These are phyloP conservation scores for Vidua macroura DNA, from an alignment of 2,113 vertebrate genomes.

Conservation along the genomic window DNA sequence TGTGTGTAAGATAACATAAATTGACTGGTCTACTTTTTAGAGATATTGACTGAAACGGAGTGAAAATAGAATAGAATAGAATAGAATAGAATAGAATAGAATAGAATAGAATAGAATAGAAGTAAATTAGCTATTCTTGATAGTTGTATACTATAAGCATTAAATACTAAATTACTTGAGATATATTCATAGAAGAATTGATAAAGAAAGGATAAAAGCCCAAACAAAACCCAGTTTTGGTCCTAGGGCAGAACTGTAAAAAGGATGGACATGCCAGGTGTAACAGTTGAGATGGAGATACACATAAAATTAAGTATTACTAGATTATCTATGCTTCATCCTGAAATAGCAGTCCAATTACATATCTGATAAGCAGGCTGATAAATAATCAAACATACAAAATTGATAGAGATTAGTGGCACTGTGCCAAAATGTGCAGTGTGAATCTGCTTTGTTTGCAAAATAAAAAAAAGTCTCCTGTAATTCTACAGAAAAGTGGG, in stretches of 20 bases:
- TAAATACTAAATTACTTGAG: background rate
- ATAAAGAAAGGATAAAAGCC: background rate
- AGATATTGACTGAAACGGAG: background rate
- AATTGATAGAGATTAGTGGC: background rate
- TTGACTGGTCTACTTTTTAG: background rate
- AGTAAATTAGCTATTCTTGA: background rate
- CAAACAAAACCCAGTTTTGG: background rate
- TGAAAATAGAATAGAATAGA: background rate
- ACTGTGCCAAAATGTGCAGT: background rate
- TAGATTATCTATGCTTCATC: background rate
- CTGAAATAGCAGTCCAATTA: background rate
- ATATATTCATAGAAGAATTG: background rate
- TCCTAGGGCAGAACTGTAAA: background rate
- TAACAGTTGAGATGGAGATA: background rate
- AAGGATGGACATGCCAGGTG: background rate
- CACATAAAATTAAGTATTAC: background rate
- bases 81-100: background rate
- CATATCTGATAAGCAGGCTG: background rate
- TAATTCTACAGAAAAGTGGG: background rate
- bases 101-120: background rate
- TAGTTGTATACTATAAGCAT: background rate
- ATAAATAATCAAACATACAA: background rate
- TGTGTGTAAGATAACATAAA: background rate
- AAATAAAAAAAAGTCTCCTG: background rate
- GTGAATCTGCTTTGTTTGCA: background rate